Evolutionary conservation across 2,113 vertebrate genomes (phyloP).

Genomic region (Labeo rohita): DNA sequence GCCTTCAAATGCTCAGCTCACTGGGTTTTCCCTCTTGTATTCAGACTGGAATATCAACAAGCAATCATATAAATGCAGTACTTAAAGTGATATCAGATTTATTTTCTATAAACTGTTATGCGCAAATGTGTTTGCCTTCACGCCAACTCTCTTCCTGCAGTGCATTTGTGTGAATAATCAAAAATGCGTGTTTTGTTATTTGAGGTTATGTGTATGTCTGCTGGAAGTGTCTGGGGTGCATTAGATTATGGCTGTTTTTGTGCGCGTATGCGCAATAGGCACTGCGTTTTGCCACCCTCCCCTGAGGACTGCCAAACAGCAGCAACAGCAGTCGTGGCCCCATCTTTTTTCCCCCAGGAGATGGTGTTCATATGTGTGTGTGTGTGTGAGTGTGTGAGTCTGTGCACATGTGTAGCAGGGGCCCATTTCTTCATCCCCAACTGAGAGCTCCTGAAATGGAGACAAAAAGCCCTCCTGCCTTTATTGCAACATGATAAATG

Average conservation of each 20-base stretch:
- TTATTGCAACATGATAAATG: constrained; percentile 17
- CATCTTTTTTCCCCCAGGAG: constrained; percentile 30
- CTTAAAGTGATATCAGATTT: background rate
- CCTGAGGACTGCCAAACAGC: constrained; percentile 16
- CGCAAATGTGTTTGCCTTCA: background rate
- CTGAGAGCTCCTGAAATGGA: constrained; percentile 22
- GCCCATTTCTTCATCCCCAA: background rate
- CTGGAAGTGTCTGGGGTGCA: constrained; percentile 1
- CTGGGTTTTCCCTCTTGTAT: background rate
- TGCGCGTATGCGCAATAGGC: constrained; percentile 9
- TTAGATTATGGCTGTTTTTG: constrained; percentile 37
- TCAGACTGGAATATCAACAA: background rate
- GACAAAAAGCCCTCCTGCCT: constrained; percentile 24
- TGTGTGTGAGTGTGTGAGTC: background rate
- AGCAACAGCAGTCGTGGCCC: background rate
- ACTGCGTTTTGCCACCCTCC: background rate
- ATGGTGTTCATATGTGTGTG: background rate
- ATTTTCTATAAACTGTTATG: background rate
- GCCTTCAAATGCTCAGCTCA: background rate
- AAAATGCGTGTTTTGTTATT: background rate
- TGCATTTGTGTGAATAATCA: background rate
- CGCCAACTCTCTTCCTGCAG: background rate
- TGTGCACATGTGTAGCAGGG: constrained; percentile 44
- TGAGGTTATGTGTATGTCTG: background rate
- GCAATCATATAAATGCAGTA: background rate